A percentile compares a stretch with the other conserved stretches of the same genome.
Evolutionary conservation across 2,113 vertebrate genomes (phyloP).

Genomic region (Jaculus jaculus): DNA sequence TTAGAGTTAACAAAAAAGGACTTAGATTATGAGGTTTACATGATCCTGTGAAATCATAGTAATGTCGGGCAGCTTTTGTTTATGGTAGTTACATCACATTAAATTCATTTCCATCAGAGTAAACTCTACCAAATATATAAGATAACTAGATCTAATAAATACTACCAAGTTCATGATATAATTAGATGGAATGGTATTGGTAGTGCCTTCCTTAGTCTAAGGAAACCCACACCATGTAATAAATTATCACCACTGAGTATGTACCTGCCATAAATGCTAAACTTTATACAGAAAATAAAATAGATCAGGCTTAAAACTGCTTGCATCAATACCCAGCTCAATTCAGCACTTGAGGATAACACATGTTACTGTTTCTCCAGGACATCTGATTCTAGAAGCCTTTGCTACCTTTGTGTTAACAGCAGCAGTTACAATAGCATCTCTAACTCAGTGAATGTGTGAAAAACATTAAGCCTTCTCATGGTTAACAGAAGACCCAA

Average conservation of each 20-base stretch:
- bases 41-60: not conserved
- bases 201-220: not conserved
- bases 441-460: not conserved
- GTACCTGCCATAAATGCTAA: constrained; percentile 2
- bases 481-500: no score
- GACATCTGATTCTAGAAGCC: not conserved
- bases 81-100: not conserved
- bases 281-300: constrained; percentile 15
- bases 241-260: not conserved
- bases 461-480: constrained; percentile 10
- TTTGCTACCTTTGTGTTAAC: not conserved
- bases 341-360: not conserved
- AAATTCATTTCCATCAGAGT: constrained; percentile 28
- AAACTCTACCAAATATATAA: not conserved
- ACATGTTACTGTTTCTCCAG: not conserved
- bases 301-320: not conserved
- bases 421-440: not conserved
- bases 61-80: not conserved
- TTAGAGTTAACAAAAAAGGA: constrained; percentile 24
- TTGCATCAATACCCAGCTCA: not conserved
- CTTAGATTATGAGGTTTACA: not conserved
- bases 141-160: not conserved
- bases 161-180: no score
- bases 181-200: no score
- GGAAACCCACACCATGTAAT: not conserved